Evolutionary conservation across 2,888 invertebrate genomes (phyloP), one percentile per base, ranked within the genome.

Genomic region (Ophion ventricosus): DNA sequence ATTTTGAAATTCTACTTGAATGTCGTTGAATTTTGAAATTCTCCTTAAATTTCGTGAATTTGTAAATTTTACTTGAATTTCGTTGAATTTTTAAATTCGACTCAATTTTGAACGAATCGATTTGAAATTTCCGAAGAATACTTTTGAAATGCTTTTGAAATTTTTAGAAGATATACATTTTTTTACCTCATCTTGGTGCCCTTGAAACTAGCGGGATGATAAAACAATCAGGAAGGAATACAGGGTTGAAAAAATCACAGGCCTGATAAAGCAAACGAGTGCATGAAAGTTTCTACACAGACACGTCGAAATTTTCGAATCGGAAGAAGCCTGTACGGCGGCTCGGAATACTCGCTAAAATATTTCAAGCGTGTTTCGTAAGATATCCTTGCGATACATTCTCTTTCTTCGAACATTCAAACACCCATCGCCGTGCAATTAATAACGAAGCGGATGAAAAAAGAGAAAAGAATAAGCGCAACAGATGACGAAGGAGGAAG

Each of bases 401-500:
- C 0, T 49, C 17, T 49, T 17, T 49, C 14, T 14, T 49, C 49
- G 49, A 49, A 49, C 14, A 11, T 4, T 17, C 10, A 4, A 49
- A 17, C 17, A 20, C 23, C 23, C 10, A n/a, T 59, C 7, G 40
- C 17, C 14, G 57, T 35, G 25, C 10, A 64, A 64, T 26, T 10
- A 43, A 63, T 59, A 11, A 35, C n/a, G 5, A 56, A 72, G 20
- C 35, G n/a, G 10, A 59, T 25, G 26, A 85, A 57, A 54, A 82
- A 43, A 80, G 85, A 43, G 26, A 17, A 49, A 29, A 29, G 43
- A n/a, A 49, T 3, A 84, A 77, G 83, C 70, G 54, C 75, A 54
- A n/a, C 40, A 66, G 83, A 29, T 14, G 29, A 70, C 26, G 70
- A 57, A 49, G 49, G 23, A 72, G 87, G 85, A 89, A 90, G 88